Percentiles rank a stretch among this genome's conserved stretches.
These are phyloP conservation scores for Enteromius treurensis DNA, from an alignment of 2,797 vertebrate genomes.

Conservation along the genomic window DNA sequence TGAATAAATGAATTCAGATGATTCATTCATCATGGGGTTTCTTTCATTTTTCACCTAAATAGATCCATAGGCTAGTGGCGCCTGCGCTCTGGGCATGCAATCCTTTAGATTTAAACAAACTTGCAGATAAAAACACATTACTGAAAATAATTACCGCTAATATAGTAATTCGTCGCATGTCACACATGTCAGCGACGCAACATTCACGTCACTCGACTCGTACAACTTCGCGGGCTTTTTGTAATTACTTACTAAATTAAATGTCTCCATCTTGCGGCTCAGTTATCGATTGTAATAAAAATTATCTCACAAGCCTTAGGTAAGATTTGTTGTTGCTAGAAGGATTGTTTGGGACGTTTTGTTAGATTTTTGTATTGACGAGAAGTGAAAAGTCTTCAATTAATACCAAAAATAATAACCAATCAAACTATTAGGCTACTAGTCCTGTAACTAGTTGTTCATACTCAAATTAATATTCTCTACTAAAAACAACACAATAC, in stretches of 20 bases:
- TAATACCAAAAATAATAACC: too few relatives aligned
- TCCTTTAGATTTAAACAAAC: background rate
- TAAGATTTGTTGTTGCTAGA: background rate
- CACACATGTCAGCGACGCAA: background rate
- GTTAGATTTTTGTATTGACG: too few relatives aligned
- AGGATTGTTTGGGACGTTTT: background rate
- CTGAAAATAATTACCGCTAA: background rate
- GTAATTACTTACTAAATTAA: background rate
- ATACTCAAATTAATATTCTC: background rate
- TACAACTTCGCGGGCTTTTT: background rate
- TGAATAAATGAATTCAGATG: constrained; percentile 88
- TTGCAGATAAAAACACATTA: background rate
- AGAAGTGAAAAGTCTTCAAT: too few relatives aligned
- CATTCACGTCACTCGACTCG: background rate
- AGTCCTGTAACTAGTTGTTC: background rate
- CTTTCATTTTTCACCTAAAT: constrained; percentile 14
- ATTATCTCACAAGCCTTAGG: background rate
- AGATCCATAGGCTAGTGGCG: background rate
- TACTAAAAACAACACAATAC: background rate
- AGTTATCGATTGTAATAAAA: background rate
- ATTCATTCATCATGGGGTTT: constrained; percentile 16
- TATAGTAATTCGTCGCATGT: background rate
- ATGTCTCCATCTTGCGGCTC: background rate
- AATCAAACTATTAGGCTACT: background rate
- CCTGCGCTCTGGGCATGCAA: background rate